Evolutionary conservation across 2,888 invertebrate species (phyloP), one percentile per base, ranked within the genome.

Genomic region (Hyppa rectilinea): DNA sequence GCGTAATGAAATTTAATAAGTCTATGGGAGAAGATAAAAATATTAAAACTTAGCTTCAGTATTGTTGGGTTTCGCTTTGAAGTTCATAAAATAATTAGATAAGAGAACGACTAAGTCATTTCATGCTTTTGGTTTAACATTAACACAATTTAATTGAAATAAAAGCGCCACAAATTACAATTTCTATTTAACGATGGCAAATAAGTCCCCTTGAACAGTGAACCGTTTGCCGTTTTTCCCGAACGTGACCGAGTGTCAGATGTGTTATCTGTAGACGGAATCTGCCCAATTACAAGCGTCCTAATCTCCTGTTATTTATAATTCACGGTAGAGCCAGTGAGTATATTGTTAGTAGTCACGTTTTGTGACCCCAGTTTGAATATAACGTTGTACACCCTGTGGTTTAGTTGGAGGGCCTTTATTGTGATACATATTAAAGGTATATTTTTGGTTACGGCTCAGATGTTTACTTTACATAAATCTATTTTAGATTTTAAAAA

Each of bases 231-330:
- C 84, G 75, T 85, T 85, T 83, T 74, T 80, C 76, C 71, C 55
- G 78, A 72, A 85, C 86, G 85, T 85, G 85, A 82, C 85, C 78
- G 68, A 85, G 82, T 85, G 81, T 78, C 78, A 75, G 82, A 82
- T 81, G 78, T 80, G 62, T 77, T 84, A 85, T 85, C 85, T 49
- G 66, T 61, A 77, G 69, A 69, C 74, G 36, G 66, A 75, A 85
- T 85, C 86, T 84, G 80, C 77, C 85, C 84, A 85, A 85, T 85
- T 82, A 85, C 81, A 85, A 72, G 82, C 81, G 72, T 74, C 67
- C 76, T 80, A 85, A 85, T 85, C 82, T 82, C 74, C 68, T 77
- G 82, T 78, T 85, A 85, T 85, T 85, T 85, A 84, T 83, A 85
- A 84, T 85, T 84, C 75, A 77, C 70, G 63, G 67, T 75, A 71